phyloP scores from a whole-genome alignment of 2,113 vertebrate species.

The Elachura formosa region DNA sequence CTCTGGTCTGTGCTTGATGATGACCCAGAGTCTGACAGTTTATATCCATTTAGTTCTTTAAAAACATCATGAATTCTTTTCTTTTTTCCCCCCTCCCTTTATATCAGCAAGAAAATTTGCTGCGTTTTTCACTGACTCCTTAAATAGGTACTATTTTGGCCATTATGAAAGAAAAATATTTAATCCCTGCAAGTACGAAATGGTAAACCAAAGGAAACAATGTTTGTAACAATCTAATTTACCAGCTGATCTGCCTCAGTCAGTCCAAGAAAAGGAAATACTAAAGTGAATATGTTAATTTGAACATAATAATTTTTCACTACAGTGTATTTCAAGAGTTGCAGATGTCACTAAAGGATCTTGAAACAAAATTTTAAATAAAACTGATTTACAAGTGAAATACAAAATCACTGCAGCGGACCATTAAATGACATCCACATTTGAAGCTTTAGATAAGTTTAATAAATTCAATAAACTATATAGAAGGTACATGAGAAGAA shows the following conservation, averaged over 20 bases:
- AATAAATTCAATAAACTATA: not conserved
- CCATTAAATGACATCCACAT: not conserved
- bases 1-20: constrained; percentile 38
- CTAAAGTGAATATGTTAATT: not conserved
- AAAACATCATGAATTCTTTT: not conserved
- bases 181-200: not conserved
- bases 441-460: not conserved
- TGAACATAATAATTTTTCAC: not conserved
- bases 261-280: not conserved
- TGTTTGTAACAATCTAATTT: not conserved
- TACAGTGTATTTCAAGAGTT: not conserved
- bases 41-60: not conserved
- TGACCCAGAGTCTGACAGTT: constrained; percentile 41
- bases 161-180: not conserved
- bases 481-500: not conserved
- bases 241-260: not conserved
- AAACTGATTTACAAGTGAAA: not conserved
- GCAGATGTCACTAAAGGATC: not conserved
- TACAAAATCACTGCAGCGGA: not conserved
- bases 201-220: not conserved
- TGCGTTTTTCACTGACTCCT: not conserved
- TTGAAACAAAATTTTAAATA: not conserved
- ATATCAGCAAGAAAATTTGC: not conserved
- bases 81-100: accelerated
- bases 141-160: not conserved